Percentiles rank a stretch among this genome's conserved stretches.
Conservation (phyloP, 2,797 vertebrate genomes). For the Perodicticus potto region DNA sequence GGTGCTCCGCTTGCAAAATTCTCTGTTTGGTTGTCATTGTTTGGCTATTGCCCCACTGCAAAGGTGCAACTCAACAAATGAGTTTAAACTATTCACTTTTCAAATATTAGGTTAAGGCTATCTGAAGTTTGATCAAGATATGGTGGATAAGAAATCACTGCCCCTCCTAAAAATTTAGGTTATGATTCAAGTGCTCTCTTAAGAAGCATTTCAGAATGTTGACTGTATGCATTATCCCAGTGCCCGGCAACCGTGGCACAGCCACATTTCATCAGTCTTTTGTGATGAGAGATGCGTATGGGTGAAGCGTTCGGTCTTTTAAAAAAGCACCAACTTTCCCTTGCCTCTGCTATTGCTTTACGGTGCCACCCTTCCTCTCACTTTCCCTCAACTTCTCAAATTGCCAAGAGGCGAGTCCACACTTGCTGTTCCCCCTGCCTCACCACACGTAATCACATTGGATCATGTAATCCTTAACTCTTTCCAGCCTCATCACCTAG, state of each 20-base stretch:
- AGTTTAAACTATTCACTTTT: conserved; percentile 84
- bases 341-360: conserved; percentile 58
- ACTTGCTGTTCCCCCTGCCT: conserved; percentile 45
- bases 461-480: conserved; percentile 43
- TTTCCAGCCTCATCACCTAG: background rate
- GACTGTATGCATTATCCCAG: conserved; percentile 80
- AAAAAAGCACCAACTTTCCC: conserved; percentile 68
- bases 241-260: conserved; percentile 78
- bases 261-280: conserved; percentile 67
- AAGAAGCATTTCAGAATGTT: conserved; percentile 82
- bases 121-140: conserved; percentile 86
- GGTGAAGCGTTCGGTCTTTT: conserved; percentile 70
- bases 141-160: conserved; percentile 81
- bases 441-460: background rate
- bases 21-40: conserved; percentile 78
- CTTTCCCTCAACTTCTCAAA: conserved; percentile 31
- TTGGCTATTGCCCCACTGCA: conserved; percentile 75
- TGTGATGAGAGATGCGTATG: conserved; percentile 69
- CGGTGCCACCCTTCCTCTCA: conserved; percentile 1
- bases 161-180: conserved; percentile 84
- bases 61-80: conserved; percentile 79
- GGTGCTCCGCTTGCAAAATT: conserved; percentile 74
- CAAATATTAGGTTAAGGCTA: conserved; percentile 85
- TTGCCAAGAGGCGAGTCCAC: conserved; percentile 54
- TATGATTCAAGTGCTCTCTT: conserved; percentile 82